Evolutionary conservation across 2,113 vertebrate species (phyloP), one percentile per base, ranked within the genome.

Genomic region (Gallinago media): DNA sequence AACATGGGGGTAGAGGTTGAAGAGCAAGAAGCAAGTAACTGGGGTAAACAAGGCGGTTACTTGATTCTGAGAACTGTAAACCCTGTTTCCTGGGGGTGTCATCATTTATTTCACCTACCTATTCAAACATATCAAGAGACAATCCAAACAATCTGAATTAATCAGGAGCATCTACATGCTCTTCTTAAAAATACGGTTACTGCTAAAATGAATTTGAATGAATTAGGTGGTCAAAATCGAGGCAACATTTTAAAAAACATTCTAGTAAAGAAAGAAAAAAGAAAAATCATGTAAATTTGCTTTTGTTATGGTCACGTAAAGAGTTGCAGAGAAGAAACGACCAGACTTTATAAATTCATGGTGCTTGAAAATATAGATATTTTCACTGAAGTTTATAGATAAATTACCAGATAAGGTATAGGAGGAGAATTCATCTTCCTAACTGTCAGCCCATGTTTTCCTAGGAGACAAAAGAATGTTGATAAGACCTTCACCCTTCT

Each of bases 51-150:
- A 79, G 32, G 16, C 17, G n/a, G 32, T 42, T 65, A 46, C n/a
- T 62, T 73, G 32, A 50, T 85, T 88, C 58, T 82, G 94, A 73
- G 66, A 91, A 89, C 19, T 40, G 11, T 25, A 85, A 67, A 14
- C 10, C 5, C 20, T 16, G 3, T 66, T 89, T 90, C 26, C 29
- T 85, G 42, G 16, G 38, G 62, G 10, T 31, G 34, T 1, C 5
- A 10, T 19, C 50, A 31, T 63, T 70, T 96, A 80, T 95, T 88
- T 93, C 42, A 73, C 9, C 23, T 52, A 46, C 22, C 66, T 81
- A 63, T 52, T 94, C 66, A 81, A 88, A 66, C 2, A 29, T 65
- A 73, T 38, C 29, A 85, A 76, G 42, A 75, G 16, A 25, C 11
- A 66, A 62, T 21, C 10, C 20, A 73, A 72, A n/a, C 4, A 90